A percentile compares a stretch with the other conserved stretches of the same genome.
Conservation (phyloP, 2,888 invertebrate species). For the Digitonthophagus gazella region DNA sequence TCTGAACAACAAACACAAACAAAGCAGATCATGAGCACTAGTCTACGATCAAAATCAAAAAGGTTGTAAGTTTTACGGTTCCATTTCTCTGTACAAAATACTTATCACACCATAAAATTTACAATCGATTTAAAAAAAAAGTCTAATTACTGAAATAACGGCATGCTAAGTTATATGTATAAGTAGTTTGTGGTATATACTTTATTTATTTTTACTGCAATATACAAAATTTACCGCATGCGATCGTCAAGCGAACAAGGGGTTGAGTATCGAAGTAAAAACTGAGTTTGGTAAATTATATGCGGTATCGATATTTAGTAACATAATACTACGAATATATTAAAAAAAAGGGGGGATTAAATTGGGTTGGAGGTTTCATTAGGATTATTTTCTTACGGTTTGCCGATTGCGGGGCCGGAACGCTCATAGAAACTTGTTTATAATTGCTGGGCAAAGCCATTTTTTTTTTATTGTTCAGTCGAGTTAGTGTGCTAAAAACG, state of each 20-base stretch:
- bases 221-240: conserved; percentile 34
- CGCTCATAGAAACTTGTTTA: conserved; percentile 78
- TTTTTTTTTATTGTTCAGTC: conserved; percentile 29
- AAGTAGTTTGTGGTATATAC: conserved; percentile 21
- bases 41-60: conserved; percentile 44
- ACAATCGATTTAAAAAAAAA: conserved; percentile 20
- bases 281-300: conserved; percentile 21
- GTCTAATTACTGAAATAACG: conserved; percentile 26
- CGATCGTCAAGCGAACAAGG: conserved; percentile 33
- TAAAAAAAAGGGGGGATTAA: background rate
- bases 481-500: background rate
- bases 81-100: conserved; percentile 1
- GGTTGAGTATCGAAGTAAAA: conserved; percentile 21
- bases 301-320: conserved; percentile 25
- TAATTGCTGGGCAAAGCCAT: conserved; percentile 85
- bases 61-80: conserved; percentile 39
- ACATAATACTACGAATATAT: conserved; percentile 26
- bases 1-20: conserved; percentile 75
- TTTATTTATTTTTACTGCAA: conserved; percentile 29
- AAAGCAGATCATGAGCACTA: conserved; percentile 54
- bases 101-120: conserved; percentile 11
- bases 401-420: conserved; percentile 67
- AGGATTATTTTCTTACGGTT: conserved; percentile 61
- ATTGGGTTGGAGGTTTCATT: conserved; percentile 20
- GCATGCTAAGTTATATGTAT: conserved; percentile 28